phyloP scores from a whole-genome alignment of 2,797 vertebrate genomes.

The Anguilla marmorata region DNA sequence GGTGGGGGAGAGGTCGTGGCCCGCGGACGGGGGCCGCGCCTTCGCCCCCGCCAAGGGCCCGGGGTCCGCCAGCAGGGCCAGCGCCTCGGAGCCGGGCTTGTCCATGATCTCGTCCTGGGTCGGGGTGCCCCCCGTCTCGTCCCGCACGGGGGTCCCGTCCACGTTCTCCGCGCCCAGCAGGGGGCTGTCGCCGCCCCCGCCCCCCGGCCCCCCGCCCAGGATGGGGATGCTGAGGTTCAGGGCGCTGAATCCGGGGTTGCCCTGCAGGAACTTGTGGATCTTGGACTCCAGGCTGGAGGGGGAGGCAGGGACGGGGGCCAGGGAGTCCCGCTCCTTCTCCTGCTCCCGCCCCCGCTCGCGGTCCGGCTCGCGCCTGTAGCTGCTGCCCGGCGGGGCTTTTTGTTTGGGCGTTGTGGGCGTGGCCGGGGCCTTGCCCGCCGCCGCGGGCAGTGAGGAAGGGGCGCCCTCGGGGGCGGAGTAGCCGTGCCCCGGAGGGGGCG shows the following conservation, averaged over 20 bases:
- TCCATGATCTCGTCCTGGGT: constrained; percentile 99
- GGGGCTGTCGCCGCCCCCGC: constrained; percentile 61
- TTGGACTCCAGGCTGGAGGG: constrained; percentile 89
- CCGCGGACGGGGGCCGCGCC: constrained; percentile 48
- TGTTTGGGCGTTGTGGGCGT: constrained; percentile 70
- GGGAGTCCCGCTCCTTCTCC: constrained; percentile 54
- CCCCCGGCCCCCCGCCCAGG: constrained; percentile 75
- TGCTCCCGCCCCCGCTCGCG: constrained; percentile 62
- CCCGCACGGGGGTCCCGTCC: constrained; percentile 91
- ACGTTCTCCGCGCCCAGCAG: constrained; percentile 78
- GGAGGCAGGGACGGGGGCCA: constrained; percentile 52
- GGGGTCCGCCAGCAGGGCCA: constrained; percentile 68
- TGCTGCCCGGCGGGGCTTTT: constrained; percentile 58
- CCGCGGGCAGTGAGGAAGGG: constrained; percentile 70
- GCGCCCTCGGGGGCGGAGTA: constrained; percentile 61
- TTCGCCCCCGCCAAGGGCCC: constrained; percentile 28
- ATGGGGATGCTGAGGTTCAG: constrained; percentile 80
- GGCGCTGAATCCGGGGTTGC: constrained; percentile 90
- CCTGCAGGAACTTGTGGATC: constrained; percentile 97
- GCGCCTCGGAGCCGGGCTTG: constrained; percentile 80
- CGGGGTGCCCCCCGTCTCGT: constrained; percentile 90
- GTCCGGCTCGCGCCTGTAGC: constrained; percentile 58
- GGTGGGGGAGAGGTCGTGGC: constrained; percentile 74
- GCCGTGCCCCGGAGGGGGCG: constrained; percentile 39
- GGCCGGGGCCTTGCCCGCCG: constrained; percentile 72